Evolutionary conservation across 1,140 invertebrate genomes (phyloP).

Genomic region (Hycleus cichorii): DNA sequence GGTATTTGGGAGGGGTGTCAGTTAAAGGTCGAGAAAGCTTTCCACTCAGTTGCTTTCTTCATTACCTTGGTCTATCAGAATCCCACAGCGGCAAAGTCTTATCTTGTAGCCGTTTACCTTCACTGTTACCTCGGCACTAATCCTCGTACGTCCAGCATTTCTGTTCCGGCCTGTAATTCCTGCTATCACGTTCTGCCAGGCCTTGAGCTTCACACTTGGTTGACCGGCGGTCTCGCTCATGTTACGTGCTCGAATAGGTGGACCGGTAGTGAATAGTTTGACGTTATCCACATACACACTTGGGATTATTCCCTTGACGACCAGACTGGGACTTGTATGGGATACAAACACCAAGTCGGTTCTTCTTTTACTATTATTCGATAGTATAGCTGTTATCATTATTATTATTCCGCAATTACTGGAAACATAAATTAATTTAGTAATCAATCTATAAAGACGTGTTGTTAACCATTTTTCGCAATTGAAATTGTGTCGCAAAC

Average conservation of each 20-base stretch:
- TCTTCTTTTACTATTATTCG: too few relatives aligned
- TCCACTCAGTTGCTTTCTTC: conserved; percentile 27
- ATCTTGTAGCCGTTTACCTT: conserved; percentile 30
- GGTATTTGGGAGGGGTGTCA: too few relatives aligned
- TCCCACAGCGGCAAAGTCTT: conserved; percentile 25
- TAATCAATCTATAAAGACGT: too few relatives aligned
- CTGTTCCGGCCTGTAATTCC: conserved; percentile 34
- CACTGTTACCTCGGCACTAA: conserved; percentile 25
- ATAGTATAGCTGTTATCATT: too few relatives aligned
- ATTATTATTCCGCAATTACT: too few relatives aligned
- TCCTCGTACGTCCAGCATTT: conserved; percentile 27
- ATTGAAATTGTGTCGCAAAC: too few relatives aligned
- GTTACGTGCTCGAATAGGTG: conserved; percentile 22
- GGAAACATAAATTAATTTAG: too few relatives aligned
- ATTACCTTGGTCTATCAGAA: conserved; percentile 30
- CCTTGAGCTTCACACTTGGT: conserved; percentile 24
- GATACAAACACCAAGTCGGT: too few relatives aligned
- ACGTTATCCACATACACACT: conserved; percentile 2
- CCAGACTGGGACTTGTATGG: background rate
- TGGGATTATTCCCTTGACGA: conserved; percentile 6
- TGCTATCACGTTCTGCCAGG: conserved; percentile 26
- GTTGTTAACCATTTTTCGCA: too few relatives aligned
- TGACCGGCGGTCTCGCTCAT: conserved; percentile 20
- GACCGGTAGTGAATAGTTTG: background rate
- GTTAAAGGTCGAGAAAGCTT: conserved; percentile 1